Conservation (phyloP, 1,140 invertebrate genomes). For the Heliothis subflexa region DNA sequence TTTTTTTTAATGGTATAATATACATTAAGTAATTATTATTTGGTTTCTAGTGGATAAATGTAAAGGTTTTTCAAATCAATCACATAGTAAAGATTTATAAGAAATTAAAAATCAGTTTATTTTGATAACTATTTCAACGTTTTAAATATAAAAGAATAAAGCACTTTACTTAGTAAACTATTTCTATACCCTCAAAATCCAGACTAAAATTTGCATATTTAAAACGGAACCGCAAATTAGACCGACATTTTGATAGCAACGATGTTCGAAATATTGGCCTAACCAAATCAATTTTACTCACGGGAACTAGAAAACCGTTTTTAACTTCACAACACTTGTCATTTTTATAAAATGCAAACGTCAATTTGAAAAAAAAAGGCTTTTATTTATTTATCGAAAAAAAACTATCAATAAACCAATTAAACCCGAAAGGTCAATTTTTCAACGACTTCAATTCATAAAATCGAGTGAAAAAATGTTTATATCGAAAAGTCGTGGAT, state of each 20-base stretch:
- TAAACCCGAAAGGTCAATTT: conserved; percentile 24
- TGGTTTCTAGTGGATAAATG: background rate
- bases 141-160: background rate
- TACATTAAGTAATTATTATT: too few relatives aligned
- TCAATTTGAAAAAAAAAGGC: conserved; percentile 7
- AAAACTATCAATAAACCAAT: conserved; percentile 33
- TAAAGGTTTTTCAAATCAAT: too few relatives aligned
- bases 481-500: conserved; percentile 35
- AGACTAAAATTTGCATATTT: conserved; percentile 36
- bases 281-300: conserved; percentile 27
- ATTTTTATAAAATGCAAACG: conserved; percentile 23
- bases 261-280: conserved; percentile 22
- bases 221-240: conserved; percentile 25
- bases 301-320: conserved; percentile 39
- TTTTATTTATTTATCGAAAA: conserved; percentile 33
- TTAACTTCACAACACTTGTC: conserved; percentile 12
- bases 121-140: background rate
- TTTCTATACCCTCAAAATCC: conserved; percentile 24
- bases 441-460: conserved; percentile 34
- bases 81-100: too few relatives aligned
- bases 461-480: conserved; percentile 41
- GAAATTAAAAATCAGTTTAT: background rate
- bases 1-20: too few relatives aligned
- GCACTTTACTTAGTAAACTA: conserved; percentile 10
- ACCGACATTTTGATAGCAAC: conserved; percentile 27